Percentiles rank a stretch among this genome's conserved stretches.
Conservation (phyloP, 2,797 vertebrate species). For the Paramormyrops hopkinsi region DNA sequence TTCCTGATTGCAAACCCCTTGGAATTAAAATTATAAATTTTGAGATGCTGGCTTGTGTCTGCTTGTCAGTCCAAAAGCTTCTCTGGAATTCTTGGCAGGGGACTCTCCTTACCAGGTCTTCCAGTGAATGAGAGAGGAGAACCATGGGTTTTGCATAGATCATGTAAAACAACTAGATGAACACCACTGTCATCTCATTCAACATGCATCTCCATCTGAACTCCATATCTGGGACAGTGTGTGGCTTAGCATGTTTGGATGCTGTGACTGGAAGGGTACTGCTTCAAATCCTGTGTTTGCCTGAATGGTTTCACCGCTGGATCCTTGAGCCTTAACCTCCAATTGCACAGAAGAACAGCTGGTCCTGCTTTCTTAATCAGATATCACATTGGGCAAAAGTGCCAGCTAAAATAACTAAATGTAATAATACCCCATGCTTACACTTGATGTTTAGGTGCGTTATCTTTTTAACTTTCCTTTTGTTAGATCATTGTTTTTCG, state of each 20-base stretch:
- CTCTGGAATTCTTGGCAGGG: background rate
- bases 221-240: background rate
- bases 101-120: background rate
- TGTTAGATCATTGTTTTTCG: background rate
- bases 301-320: background rate
- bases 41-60: background rate
- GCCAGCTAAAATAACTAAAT: background rate
- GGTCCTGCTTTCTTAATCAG: background rate
- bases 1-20: background rate
- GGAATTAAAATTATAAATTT: background rate
- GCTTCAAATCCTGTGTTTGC: background rate
- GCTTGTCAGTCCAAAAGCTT: background rate
- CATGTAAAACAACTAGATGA: background rate
- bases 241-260: background rate
- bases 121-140: background rate
- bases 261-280: background rate
- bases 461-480: background rate
- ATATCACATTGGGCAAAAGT: background rate
- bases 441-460: background rate
- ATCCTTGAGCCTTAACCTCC: background rate
- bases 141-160: background rate
- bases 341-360: background rate
- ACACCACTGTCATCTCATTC: background rate
- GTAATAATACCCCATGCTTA: background rate
- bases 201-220: background rate